Percentiles rank a stretch among this genome's conserved stretches.
Conservation (phyloP, 2,888 invertebrate genomes). For the Alloscopus bannaensis region DNA sequence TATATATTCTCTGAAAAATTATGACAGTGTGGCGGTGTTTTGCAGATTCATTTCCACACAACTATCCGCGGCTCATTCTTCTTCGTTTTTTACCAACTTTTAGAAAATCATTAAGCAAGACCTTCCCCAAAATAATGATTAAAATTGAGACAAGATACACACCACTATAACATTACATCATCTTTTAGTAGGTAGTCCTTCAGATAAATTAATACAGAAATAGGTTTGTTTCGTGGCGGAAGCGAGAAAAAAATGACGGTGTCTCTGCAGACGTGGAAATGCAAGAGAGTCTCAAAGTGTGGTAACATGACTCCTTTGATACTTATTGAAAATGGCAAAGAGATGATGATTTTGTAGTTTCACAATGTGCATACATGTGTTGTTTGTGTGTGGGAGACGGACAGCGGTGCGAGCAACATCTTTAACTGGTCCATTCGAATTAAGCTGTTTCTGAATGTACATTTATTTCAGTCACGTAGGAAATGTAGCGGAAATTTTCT, state of each 20-base stretch:
- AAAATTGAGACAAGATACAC: too few species aligned
- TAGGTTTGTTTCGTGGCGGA: too few species aligned
- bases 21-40: conserved; percentile 24
- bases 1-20: conserved; percentile 55
- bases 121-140: too few species aligned
- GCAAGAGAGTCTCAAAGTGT: neutral
- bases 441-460: conserved; percentile 64
- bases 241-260: too few species aligned
- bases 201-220: neutral
- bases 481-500: conserved; percentile 66
- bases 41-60: conserved; percentile 33
- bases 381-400: too few species aligned
- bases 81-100: too few species aligned
- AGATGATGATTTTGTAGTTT: conserved; percentile 19
- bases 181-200: neutral
- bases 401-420: conserved; percentile 40
- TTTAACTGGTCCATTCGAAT: conserved; percentile 60
- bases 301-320: too few species aligned
- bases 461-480: conserved; percentile 65
- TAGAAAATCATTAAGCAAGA: too few species aligned
- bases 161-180: conserved; percentile 26
- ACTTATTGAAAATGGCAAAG: conserved; percentile 52
- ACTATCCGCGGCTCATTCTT: too few species aligned
- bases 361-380: conserved; percentile 25
- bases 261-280: too few species aligned